These are phyloP conservation scores for Anser cygnoides DNA, from an alignment of 2,113 vertebrate species.

Conservation along the genomic window DNA sequence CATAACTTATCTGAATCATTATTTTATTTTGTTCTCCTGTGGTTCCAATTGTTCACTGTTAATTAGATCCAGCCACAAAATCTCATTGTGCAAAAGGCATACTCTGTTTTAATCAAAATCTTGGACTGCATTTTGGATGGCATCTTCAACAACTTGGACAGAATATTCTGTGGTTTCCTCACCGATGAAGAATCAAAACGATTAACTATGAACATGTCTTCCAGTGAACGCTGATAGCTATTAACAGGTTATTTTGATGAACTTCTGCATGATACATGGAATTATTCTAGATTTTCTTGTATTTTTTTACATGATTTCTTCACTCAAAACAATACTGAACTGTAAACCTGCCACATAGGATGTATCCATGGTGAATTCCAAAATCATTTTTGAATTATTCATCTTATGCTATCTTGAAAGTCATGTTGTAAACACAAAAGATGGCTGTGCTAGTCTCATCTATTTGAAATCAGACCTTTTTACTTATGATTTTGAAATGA, in stretches of 20 bases:
- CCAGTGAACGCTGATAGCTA: not conserved
- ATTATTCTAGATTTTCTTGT: not conserved
- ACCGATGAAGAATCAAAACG: not conserved
- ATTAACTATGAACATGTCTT: constrained; percentile 27
- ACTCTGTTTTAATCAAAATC: constrained; percentile 50
- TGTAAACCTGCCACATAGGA: not conserved
- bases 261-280: not conserved
- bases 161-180: constrained; percentile 7
- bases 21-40: constrained; percentile 25
- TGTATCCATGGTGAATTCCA: not conserved
- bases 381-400: not conserved
- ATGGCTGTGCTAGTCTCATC: not conserved
- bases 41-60: constrained; percentile 49
- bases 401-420: not conserved
- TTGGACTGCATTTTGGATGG: constrained; percentile 31
- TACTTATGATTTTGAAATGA: not conserved
- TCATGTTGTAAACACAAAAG: not conserved
- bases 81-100: constrained; percentile 48
- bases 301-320: not conserved
- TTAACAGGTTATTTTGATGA: constrained; percentile 1
- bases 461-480: not conserved
- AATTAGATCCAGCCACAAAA: constrained; percentile 59
- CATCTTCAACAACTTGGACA: constrained; percentile 39
- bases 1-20: constrained; percentile 33
- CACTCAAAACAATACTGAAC: not conserved